A percentile compares a stretch with the other conserved stretches of the same genome.
These are phyloP conservation scores for Eptesicus fuscus DNA, from an alignment of 2,113 vertebrate species.

Conservation along the genomic window DNA sequence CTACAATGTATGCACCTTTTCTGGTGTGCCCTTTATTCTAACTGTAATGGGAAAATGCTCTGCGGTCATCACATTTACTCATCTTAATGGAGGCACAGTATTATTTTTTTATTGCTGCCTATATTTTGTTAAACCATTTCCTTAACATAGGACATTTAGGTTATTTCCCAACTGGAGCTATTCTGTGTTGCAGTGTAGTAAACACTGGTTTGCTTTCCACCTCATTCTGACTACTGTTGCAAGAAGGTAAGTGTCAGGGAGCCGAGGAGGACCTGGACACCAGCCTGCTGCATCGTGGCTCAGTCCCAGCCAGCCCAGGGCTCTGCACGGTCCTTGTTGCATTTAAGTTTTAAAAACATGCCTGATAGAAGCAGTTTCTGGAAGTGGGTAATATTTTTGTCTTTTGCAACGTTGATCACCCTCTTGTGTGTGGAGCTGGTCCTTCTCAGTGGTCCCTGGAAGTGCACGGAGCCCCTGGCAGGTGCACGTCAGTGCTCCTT, in stretches of 20 bases:
- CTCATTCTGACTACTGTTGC: neutral
- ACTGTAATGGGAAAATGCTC: neutral
- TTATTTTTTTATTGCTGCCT: slow-evolving; percentile 6
- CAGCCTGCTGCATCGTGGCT: neutral
- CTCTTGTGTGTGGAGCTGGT: neutral
- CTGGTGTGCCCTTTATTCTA: neutral
- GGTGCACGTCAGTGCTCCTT: neutral
- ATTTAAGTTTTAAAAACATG: neutral
- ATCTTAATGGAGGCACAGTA: neutral
- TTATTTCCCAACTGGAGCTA: neutral
- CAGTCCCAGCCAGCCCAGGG: neutral
- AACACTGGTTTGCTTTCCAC: neutral
- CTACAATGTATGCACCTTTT: neutral
- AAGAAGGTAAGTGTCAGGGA: neutral
- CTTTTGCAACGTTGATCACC: neutral
- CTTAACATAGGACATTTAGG: neutral
- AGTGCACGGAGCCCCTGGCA: neutral
- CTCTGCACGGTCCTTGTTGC: neutral
- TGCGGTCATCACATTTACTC: neutral
- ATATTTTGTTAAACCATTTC: neutral
- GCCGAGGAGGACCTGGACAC: neutral
- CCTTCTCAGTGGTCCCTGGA: neutral
- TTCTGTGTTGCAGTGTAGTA: neutral
- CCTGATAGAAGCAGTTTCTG: neutral
- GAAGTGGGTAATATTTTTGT: neutral